phyloP scores from a whole-genome alignment of 2,888 invertebrate genomes.

The Rhopalosiphum nymphaeae region DNA sequence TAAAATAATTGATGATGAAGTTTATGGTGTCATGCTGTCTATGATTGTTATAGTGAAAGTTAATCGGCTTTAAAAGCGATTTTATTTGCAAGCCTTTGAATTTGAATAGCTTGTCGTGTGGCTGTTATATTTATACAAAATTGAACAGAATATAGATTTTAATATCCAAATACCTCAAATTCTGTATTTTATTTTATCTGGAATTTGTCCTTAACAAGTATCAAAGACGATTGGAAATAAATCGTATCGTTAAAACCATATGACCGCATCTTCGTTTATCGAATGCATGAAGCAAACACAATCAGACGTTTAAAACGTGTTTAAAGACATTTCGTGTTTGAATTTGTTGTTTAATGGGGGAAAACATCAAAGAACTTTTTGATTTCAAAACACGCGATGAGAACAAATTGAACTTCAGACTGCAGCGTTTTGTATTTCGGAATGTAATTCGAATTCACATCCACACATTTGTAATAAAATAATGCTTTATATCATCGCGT shows the following conservation, averaged over 20 bases:
- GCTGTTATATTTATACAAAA: not conserved
- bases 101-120: not conserved
- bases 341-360: not conserved
- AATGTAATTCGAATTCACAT: not conserved
- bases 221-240: not conserved
- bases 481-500: not conserved
- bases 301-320: not conserved
- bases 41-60: not conserved
- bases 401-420: not conserved
- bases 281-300: not conserved
- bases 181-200: not conserved
- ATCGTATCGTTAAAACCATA: not conserved
- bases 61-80: not conserved
- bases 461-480: not conserved
- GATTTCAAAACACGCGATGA: not conserved
- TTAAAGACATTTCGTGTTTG: not conserved
- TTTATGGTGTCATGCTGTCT: not conserved
- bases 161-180: not conserved
- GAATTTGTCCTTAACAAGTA: not conserved
- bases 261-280: not conserved
- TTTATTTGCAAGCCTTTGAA: not conserved
- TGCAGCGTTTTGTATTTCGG: not conserved
- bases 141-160: not conserved
- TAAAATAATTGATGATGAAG: not conserved
- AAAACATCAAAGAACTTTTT: constrained; percentile 17